A percentile compares a stretch with the other conserved stretches of the same genome.
phyloP scores from a whole-genome alignment of 1,140 invertebrate genomes.

The Coelopa frigida region DNA sequence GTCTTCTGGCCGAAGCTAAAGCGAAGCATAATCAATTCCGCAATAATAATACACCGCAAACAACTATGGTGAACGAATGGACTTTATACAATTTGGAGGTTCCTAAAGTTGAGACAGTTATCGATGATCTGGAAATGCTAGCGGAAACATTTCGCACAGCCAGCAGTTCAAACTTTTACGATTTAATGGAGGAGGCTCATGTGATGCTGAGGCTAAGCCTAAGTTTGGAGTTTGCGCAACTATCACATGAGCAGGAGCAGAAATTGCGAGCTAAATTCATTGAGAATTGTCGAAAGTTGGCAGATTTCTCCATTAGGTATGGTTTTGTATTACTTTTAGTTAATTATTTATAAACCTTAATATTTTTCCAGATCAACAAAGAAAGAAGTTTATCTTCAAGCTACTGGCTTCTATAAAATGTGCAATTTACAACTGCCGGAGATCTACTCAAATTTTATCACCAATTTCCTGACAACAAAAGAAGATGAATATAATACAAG shows the following conservation, averaged over 20 bases:
- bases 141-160: constrained; percentile 55
- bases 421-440: constrained; percentile 36
- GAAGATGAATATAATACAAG: constrained; percentile 8
- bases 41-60: constrained; percentile 21
- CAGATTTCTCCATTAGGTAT: constrained; percentile 41
- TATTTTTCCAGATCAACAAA: constrained; percentile 25
- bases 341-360: background rate
- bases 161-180: constrained; percentile 47
- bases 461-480: constrained; percentile 11
- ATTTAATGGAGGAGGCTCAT: constrained; percentile 42
- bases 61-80: constrained; percentile 49
- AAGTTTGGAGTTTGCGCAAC: constrained; percentile 29
- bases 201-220: constrained; percentile 35
- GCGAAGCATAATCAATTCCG: constrained; percentile 38
- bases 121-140: constrained; percentile 59
- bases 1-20: constrained; percentile 35
- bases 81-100: constrained; percentile 60
- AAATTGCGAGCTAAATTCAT: constrained; percentile 28
- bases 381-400: constrained; percentile 37
- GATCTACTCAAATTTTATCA: constrained; percentile 37
- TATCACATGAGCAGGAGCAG: constrained; percentile 26
- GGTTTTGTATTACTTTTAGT: constrained; percentile 3
- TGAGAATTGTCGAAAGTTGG: constrained; percentile 34
- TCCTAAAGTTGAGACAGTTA: constrained; percentile 53
- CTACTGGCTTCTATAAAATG: constrained; percentile 42